Base-by-base conservation (phyloP, 2,888 invertebrate species). In the Odontocolon sp. region DNA sequence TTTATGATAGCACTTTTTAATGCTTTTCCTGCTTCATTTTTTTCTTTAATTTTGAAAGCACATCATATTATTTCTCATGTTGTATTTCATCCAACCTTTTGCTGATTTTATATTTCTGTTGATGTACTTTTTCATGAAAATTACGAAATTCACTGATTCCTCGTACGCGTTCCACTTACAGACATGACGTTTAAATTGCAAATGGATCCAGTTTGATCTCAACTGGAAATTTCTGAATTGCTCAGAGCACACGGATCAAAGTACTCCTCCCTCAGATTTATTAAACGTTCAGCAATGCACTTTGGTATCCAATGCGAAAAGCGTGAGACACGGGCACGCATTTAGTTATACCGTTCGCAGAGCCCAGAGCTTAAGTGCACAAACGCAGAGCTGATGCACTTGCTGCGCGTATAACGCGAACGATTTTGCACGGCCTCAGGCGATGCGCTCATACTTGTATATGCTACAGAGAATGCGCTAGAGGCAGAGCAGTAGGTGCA, bases 401-500 rank as follows among this genome's bases (percentile, higher is more conserved):
- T 77, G 74, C 67, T 47, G 36, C 36, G 33, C 47, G 47, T 63
- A 23, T 36, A 36, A 40, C 31, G 45, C 52, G 67, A 70, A 80
- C 81, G 78, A 85, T 85, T 83, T 83, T 81, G 80, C 78, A 81
- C 73, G 67, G 80, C 80, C 78, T 67, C 82, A 67, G 80, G 82
- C 80, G 64, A 63, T 21, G 63, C 36, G 31, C 50, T 28, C 57
- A 61, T 50, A 33, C 61, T 40, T 47, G 18, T 31, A 33, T 52
- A 14, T 14, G 47, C 52, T n/a, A 50, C 5, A 21, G 42, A 11
- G 71, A 54, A 47, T 36, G 47, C 45, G 14, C 38, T 45, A 40
- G 42, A 47, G 40, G 59, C 31, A 11, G 14, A 33, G 50, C 9
- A 16, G 59, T 47, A 28, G 42, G 52, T 16, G 26, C 70, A 36